Evolutionary conservation across 2,888 invertebrate genomes (phyloP).

Genomic region (Unio delphinus): DNA sequence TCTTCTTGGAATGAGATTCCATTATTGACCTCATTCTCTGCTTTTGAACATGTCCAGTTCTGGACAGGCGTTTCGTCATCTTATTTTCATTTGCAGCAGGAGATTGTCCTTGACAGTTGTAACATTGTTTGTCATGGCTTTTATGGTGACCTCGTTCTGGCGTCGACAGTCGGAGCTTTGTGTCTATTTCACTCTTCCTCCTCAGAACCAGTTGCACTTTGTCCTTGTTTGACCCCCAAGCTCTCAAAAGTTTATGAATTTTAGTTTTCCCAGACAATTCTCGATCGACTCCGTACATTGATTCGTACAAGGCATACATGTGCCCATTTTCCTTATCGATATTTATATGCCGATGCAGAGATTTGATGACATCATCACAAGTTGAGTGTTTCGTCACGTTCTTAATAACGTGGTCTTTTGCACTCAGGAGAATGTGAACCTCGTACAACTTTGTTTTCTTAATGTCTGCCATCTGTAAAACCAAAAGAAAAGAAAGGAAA

Average conservation of each 20-base stretch:
- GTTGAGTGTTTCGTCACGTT: constrained; percentile 5
- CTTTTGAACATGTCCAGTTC: too few relatives aligned
- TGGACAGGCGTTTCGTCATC: too few relatives aligned
- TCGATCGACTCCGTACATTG: not conserved
- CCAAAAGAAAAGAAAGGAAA: not conserved
- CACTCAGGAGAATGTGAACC: not conserved
- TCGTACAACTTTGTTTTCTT: not conserved
- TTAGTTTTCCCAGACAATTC: constrained; percentile 2
- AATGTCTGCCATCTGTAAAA: constrained; percentile 2
- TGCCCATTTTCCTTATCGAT: not conserved
- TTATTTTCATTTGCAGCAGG: too few relatives aligned
- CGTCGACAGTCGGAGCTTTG: too few relatives aligned
- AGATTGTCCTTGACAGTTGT: too few relatives aligned
- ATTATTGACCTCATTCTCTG: too few relatives aligned
- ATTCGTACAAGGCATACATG: not conserved
- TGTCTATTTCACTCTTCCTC: too few relatives aligned
- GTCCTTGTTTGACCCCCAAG: too few relatives aligned
- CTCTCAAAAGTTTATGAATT: not conserved
- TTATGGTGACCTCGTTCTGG: too few relatives aligned
- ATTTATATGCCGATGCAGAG: not conserved
- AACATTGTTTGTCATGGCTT: too few relatives aligned
- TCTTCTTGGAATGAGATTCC: too few relatives aligned
- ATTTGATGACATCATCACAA: constrained; percentile 1
- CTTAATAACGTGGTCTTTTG: not conserved
- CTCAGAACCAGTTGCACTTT: too few relatives aligned